Conservation (phyloP, 1,140 invertebrate species). For the Pectinophora gossypiella region DNA sequence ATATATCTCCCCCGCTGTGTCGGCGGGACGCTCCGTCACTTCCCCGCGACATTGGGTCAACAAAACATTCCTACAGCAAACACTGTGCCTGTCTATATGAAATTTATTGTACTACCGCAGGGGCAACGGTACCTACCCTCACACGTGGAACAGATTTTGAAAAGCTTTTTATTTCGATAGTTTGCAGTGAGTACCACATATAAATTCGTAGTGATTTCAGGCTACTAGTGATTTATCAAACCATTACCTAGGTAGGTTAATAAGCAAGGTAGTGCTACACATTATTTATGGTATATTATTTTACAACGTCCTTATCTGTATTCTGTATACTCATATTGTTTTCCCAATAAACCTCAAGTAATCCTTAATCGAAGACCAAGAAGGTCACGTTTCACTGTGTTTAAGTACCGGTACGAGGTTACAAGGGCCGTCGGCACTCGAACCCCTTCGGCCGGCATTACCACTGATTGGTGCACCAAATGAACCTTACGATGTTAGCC, state of each 20-base stretch:
- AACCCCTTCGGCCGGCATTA: constrained; percentile 41
- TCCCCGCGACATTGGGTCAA: constrained; percentile 34
- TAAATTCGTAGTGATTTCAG: too few species aligned
- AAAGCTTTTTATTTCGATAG: neutral
- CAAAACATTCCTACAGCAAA: constrained; percentile 45
- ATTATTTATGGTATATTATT: too few species aligned
- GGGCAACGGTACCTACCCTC: neutral
- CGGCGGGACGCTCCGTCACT: constrained; percentile 30
- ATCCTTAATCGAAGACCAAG: too few species aligned
- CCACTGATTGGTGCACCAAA: constrained; percentile 59
- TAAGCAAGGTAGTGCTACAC: too few species aligned
- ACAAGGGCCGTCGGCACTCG: constrained; percentile 36
- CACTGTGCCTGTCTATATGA: constrained; percentile 39
- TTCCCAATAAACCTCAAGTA: too few species aligned
- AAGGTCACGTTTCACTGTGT: too few species aligned
- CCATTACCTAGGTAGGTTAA: too few species aligned
- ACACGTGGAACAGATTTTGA: constrained; percentile 3
- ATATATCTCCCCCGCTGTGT: constrained; percentile 31
- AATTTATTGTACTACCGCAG: constrained; percentile 41
- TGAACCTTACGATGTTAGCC: constrained; percentile 69
- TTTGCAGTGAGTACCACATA: too few species aligned
- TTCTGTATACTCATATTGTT: too few species aligned
- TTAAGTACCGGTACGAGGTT: constrained; percentile 15
- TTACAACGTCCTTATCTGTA: too few species aligned
- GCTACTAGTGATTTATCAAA: too few species aligned